Conservation (phyloP, 2,113 vertebrate species). For the Euleptes europaea region DNA sequence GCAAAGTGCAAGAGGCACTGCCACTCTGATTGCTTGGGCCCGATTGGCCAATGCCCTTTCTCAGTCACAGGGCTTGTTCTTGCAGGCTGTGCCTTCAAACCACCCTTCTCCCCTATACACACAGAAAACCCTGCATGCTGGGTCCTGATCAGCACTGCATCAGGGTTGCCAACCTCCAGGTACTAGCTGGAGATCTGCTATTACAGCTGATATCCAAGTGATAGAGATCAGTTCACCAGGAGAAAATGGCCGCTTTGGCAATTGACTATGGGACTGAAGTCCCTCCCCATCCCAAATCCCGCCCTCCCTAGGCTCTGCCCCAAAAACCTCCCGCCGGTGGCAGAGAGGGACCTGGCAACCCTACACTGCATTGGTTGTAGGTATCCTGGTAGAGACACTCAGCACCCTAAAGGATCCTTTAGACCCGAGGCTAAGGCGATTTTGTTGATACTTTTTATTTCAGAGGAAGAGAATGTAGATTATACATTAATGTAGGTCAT, state of each 20-base stretch:
- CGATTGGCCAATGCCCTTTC: background rate
- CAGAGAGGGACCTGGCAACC: too few species aligned
- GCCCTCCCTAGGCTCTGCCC: too few species aligned
- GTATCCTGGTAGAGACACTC: background rate
- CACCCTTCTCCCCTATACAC: fast-evolving
- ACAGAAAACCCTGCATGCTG: background rate
- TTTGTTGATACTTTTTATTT: background rate
- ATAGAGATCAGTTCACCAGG: too few species aligned
- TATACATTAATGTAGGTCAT: too few species aligned
- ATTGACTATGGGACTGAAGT: too few species aligned
- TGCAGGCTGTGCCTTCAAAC: background rate
- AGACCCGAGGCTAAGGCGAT: background rate
- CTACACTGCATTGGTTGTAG: background rate
- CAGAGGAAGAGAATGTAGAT: background rate
- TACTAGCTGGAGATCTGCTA: too few species aligned
- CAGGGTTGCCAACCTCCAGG: too few species aligned
- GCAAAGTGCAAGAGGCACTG: background rate
- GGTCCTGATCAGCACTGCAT: background rate
- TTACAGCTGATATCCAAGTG: too few species aligned
- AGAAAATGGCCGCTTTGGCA: too few species aligned
- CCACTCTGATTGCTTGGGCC: too few species aligned
- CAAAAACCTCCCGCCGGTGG: too few species aligned
- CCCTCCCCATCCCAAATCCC: too few species aligned
- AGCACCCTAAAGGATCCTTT: background rate
- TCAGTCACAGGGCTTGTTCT: background rate